Percentiles rank a stretch among this genome's conserved stretches.
phyloP scores from a whole-genome alignment of 2,797 vertebrate genomes.

The Falco novaeseelandiae region DNA sequence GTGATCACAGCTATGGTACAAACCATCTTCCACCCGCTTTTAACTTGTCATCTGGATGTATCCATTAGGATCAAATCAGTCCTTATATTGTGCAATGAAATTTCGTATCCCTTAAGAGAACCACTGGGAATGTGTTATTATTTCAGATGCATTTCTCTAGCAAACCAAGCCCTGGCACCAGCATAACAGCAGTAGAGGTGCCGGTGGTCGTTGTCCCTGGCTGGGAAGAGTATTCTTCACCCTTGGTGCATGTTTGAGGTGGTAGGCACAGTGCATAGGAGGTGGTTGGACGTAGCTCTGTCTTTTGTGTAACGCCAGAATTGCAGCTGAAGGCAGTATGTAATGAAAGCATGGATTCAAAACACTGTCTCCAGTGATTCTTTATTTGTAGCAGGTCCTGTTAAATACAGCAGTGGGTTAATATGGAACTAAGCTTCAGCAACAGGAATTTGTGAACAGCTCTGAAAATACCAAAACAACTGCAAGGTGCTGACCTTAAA shows the following conservation, averaged over 20 bases:
- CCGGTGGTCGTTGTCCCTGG: not conserved
- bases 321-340: not conserved
- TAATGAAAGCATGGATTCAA: not conserved
- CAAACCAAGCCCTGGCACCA: not conserved
- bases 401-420: slow-evolving; percentile 17
- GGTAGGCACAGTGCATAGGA: not conserved
- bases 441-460: slow-evolving; percentile 44
- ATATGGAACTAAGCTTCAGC: slow-evolving; percentile 41
- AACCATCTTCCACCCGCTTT: not conserved
- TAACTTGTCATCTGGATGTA: not conserved
- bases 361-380: not conserved
- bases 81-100: not conserved
- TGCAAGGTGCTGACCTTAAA: slow-evolving; percentile 66
- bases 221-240: not conserved
- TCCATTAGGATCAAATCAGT: fast-evolving
- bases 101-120: not conserved
- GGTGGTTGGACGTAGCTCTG: not conserved
- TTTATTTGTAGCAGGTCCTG: not conserved
- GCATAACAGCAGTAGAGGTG: not conserved
- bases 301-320: not conserved
- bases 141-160: not conserved
- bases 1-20: not conserved
- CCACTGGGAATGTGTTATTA: fast-evolving
- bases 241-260: not conserved
- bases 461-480: slow-evolving; percentile 46